These are phyloP conservation scores for Rhinophrynus dorsalis DNA, from an alignment of 2,797 vertebrate species.

Conservation along the genomic window DNA sequence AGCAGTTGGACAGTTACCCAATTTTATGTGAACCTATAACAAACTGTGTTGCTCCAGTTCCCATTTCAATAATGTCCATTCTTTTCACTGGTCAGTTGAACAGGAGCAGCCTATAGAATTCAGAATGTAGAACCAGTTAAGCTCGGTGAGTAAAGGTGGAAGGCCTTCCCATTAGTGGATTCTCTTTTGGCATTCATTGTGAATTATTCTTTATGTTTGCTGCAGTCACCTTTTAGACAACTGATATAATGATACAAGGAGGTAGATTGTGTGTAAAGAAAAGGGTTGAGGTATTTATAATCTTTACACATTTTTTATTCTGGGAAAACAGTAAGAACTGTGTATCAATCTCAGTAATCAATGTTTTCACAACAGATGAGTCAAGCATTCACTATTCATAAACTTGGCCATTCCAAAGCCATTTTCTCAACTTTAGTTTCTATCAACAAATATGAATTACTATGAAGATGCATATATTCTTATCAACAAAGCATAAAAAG, in stretches of 20 bases:
- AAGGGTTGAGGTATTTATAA: background rate
- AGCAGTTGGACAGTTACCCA: conserved; percentile 61
- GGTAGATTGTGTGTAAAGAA: conserved; percentile 43
- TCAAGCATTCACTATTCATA: too few relatives aligned
- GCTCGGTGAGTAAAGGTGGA: conserved; percentile 59
- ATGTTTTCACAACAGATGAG: background rate
- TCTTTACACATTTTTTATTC: background rate
- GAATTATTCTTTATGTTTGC: conserved; percentile 58
- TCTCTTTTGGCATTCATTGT: conserved; percentile 58
- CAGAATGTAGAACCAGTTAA: conserved; percentile 57
- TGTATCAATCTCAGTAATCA: background rate
- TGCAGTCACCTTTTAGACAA: conserved; percentile 51
- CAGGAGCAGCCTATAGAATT: conserved; percentile 58
- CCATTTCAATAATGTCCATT: conserved; percentile 61
- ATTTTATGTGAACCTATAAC: conserved; percentile 57
- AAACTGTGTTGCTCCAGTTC: conserved; percentile 65
- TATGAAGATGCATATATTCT: too few relatives aligned
- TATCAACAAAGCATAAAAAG: too few relatives aligned
- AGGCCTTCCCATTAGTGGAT: conserved; percentile 58
- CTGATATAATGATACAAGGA: conserved; percentile 29
- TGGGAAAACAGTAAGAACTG: background rate
- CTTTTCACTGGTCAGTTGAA: conserved; percentile 66
- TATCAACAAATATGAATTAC: too few relatives aligned
- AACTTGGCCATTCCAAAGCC: too few relatives aligned
- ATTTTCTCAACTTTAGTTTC: too few relatives aligned